A percentile compares a stretch with the other conserved stretches of the same genome.
Conservation (phyloP, 2,797 vertebrate species). For the Alfaro cultratus region DNA sequence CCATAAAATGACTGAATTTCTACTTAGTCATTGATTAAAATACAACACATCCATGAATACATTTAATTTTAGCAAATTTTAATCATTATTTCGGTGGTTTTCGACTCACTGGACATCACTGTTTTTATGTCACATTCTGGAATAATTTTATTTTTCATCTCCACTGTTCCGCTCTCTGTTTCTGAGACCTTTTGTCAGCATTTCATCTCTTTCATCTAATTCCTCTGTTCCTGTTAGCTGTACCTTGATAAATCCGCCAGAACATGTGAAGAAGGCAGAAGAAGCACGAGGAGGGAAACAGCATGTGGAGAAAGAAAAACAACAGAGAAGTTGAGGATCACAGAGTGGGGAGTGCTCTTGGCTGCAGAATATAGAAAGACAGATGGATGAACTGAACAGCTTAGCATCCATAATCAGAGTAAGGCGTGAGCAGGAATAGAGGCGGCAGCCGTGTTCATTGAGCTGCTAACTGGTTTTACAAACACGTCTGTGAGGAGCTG, state of each 20-base stretch:
- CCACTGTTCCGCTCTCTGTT: neutral
- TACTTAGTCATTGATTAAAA: neutral
- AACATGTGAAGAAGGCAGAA: slow-evolving; percentile 26
- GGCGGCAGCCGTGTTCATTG: slow-evolving; percentile 38
- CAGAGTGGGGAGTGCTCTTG: slow-evolving; percentile 26
- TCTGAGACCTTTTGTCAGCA: slow-evolving; percentile 14
- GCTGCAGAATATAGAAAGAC: slow-evolving; percentile 42
- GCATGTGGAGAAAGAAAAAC: slow-evolving; percentile 15
- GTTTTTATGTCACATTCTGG: neutral
- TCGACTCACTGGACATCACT: neutral
- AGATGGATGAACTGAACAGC: slow-evolving; percentile 75
- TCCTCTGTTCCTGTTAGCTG: slow-evolving; percentile 30
- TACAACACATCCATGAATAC: neutral
- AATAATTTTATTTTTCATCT: slow-evolving; percentile 10
- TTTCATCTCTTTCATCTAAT: neutral
- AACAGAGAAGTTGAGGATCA: slow-evolving; percentile 8
- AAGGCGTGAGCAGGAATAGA: slow-evolving; percentile 72
- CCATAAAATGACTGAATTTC: neutral
- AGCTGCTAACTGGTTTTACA: slow-evolving; percentile 37
- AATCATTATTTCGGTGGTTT: neutral
- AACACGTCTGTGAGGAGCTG: slow-evolving; percentile 32
- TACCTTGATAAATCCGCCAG: slow-evolving; percentile 27
- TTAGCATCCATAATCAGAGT: slow-evolving; percentile 77
- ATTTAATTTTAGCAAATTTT: neutral
- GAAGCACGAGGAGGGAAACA: slow-evolving; percentile 1